Conservation (phyloP, 2,888 invertebrate species). For the Artemia sp. region DNA sequence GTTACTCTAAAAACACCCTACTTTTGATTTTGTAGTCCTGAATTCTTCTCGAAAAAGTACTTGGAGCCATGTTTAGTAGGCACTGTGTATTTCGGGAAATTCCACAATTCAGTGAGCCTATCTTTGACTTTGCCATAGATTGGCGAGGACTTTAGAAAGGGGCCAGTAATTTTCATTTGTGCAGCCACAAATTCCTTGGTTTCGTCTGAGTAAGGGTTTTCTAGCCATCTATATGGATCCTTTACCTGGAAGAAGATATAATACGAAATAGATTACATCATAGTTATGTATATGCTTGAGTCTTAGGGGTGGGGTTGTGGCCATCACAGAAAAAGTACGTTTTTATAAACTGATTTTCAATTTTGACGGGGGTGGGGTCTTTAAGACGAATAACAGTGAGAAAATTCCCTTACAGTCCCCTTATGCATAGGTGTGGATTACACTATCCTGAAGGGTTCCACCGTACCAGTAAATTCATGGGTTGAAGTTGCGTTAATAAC, state of each 20-base stretch:
- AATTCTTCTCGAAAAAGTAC: slow-evolving; percentile 83
- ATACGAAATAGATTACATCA: not conserved
- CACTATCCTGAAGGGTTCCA: too few species aligned
- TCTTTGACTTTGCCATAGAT: slow-evolving; percentile 53
- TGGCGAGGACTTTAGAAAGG: slow-evolving; percentile 59
- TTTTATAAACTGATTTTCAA: too few species aligned
- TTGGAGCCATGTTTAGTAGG: slow-evolving; percentile 61
- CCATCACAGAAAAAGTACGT: too few species aligned
- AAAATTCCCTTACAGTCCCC: too few species aligned
- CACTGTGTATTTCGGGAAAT: slow-evolving; percentile 86
- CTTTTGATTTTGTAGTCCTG: slow-evolving; percentile 93
- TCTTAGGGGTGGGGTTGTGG: too few species aligned
- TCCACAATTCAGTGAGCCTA: slow-evolving; percentile 75
- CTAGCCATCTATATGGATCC: slow-evolving; percentile 91
- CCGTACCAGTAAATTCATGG: too few species aligned
- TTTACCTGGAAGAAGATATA: slow-evolving; percentile 40
- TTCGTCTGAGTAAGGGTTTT: slow-evolving; percentile 82
- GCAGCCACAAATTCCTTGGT: slow-evolving; percentile 75
- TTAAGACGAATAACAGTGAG: too few species aligned
- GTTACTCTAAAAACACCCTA: slow-evolving; percentile 31
- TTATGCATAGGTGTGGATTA: too few species aligned
- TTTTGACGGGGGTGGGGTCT: too few species aligned
- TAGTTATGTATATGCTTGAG: too few species aligned
- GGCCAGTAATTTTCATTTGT: slow-evolving; percentile 71
- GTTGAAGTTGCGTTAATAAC: too few species aligned